A percentile compares a stretch with the other conserved stretches of the same genome.
Conservation (phyloP, 2,113 vertebrate species). For the Empidonax traillii region DNA sequence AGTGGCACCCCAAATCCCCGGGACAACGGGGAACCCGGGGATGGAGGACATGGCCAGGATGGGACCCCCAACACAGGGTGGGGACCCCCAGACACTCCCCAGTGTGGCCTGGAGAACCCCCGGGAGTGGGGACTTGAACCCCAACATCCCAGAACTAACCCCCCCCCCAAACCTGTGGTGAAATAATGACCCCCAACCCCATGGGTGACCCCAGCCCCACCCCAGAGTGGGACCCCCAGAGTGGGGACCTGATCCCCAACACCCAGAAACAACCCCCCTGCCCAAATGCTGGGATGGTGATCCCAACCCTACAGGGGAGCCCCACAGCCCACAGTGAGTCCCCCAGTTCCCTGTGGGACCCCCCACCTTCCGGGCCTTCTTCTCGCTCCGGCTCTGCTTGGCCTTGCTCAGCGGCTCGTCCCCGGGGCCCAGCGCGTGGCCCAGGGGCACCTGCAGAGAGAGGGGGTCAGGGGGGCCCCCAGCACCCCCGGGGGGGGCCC, state of each 20-base stretch:
- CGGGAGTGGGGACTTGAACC: background rate
- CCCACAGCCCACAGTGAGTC: too few species aligned
- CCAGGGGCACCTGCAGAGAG: constrained; percentile 57
- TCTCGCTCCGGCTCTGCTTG: constrained; percentile 96
- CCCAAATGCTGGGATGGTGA: background rate
- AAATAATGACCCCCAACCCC: background rate
- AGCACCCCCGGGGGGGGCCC: background rate
- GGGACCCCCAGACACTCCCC: background rate
- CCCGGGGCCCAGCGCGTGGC: constrained; percentile 74
- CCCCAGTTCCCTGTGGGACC: too few species aligned
- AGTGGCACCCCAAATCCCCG: rapidly evolving
- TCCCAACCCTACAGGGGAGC: background rate
- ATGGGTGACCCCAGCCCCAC: background rate
- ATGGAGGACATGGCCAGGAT: rapidly evolving
- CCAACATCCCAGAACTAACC: background rate
- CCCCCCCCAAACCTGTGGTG: too few species aligned
- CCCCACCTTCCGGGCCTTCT: constrained; percentile 92
- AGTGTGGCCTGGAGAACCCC: background rate
- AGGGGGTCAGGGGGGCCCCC: background rate
- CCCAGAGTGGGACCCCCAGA: background rate
- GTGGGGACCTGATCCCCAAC: background rate
- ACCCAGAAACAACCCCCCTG: background rate
- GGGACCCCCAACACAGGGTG: background rate
- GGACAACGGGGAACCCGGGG: rapidly evolving
- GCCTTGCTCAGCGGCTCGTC: constrained; percentile 88